Conservation (phyloP, 37 sponge, comb jelly and placozoan genomes). For the Cliona cf. orientalis region DNA sequence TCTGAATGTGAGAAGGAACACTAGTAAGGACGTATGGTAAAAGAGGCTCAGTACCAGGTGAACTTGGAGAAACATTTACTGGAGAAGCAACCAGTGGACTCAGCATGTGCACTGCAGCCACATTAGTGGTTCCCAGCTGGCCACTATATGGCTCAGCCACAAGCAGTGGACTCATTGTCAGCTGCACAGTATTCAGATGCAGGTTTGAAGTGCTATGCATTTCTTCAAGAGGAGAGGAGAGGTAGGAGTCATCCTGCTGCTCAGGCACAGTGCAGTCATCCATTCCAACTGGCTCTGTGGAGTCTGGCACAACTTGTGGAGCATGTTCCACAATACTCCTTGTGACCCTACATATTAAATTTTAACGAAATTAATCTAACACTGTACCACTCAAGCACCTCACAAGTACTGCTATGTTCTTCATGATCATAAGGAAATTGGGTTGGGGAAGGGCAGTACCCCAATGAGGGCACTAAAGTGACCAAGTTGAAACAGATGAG, state of each 20-base stretch:
- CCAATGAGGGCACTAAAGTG: too few species aligned
- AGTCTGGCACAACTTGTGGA: constrained; percentile 47
- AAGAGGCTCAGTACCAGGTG: background rate
- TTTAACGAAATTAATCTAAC: too few species aligned
- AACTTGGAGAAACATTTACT: background rate
- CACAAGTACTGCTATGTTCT: too few species aligned
- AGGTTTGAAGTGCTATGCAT: background rate
- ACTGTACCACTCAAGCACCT: too few species aligned
- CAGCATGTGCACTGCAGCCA: background rate
- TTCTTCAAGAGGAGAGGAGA: background rate
- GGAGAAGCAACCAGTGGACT: background rate
- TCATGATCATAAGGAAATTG: background rate
- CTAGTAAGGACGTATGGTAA: constrained; percentile 3
- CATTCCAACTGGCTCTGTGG: background rate
- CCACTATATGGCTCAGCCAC: background rate
- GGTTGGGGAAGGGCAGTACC: background rate
- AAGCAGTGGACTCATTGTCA: constrained; percentile 28
- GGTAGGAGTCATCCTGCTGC: constrained; percentile 3
- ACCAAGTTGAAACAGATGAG: too few species aligned
- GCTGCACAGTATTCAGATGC: constrained; percentile 23
- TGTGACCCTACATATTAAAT: too few species aligned
- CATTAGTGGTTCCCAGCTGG: background rate
- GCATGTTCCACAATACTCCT: too few species aligned
- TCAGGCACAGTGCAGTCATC: constrained; percentile 48
- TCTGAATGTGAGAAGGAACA: background rate